These are phyloP conservation scores for Dasypolia templi DNA, from an alignment of 2,888 invertebrate species.

Conservation along the genomic window DNA sequence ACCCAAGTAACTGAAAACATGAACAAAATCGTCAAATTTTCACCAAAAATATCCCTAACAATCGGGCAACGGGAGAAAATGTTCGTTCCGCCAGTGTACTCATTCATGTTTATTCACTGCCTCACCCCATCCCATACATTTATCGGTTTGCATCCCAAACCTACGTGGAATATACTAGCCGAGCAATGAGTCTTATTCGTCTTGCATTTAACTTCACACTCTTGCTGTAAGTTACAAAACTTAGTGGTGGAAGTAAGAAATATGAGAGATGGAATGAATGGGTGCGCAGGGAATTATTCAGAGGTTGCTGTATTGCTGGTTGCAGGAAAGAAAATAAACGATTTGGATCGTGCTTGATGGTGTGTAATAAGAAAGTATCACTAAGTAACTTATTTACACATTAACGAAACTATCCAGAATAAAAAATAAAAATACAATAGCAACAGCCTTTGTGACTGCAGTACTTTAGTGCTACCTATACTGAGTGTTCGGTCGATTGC, in stretches of 20 bases:
- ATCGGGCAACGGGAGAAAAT: slow-evolving; percentile 28
- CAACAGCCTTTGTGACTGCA: too few species aligned
- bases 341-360: neutral
- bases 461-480: too few species aligned
- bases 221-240: slow-evolving; percentile 67
- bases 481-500: too few species aligned
- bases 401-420: too few species aligned
- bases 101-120: slow-evolving; percentile 78
- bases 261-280: slow-evolving; percentile 59
- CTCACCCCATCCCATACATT: slow-evolving; percentile 82
- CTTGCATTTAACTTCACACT: slow-evolving; percentile 83
- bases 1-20: slow-evolving; percentile 5
- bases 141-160: slow-evolving; percentile 83
- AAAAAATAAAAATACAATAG: too few species aligned
- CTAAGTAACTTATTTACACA: too few species aligned
- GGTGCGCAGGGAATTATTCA: slow-evolving; percentile 48
- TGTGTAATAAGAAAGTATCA: too few species aligned
- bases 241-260: slow-evolving; percentile 49
- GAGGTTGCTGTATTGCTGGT: neutral
- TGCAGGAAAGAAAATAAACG: neutral
- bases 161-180: slow-evolving; percentile 79
- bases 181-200: slow-evolving; percentile 77
- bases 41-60: slow-evolving; percentile 28
- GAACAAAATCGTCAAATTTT: slow-evolving; percentile 7
- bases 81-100: slow-evolving; percentile 67